Base-by-base conservation (phyloP, 2,888 invertebrate genomes). In the Agriotes lineatus region DNA sequence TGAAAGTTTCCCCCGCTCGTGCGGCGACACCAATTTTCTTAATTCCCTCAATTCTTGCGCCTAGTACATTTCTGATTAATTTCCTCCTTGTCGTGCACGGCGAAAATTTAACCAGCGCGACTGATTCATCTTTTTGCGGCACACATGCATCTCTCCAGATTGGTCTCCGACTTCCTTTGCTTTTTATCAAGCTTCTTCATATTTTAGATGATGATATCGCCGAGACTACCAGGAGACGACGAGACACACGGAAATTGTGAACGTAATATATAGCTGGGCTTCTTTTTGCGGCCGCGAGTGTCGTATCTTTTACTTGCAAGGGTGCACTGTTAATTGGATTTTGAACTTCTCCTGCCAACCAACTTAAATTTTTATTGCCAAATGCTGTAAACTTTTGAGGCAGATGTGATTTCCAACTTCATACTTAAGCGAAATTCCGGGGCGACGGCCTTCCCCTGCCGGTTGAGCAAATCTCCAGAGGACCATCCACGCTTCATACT, bases 161-260 rank as follows among this genome's bases (percentile, higher is more conserved):
- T 67, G 64, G 64, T 67, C 69, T 64, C 44, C 59, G 52, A 57
- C 62, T 71, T 74, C 70, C 69, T 68, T 25, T 54, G 66, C 69
- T 72, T 74, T 74, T 72, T 72, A 71, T 71, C 69, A 56, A 63
- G 59, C 70, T 70, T 56, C 67, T 72, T 73, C 71, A 73, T 71
- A 71, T 73, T 71, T 69, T 52, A 60, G 58, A 52, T 39, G 62
- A 62, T 63, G 68, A 68, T 68, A 68, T 68, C 68, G 45, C 61
- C 33, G 37, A 52, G 42, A 67, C 37, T 63, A 33, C 39, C 57
- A 62, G 62, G 57, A 63, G 58, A 54, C 64, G 69, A 45, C 59
- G 69, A 63, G 69, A 69, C 69, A 69, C 64, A 66, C 72, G 74
- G 74, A 74, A 74, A 74, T 74, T 74, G 72, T 70, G 68, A 63